Base-by-base conservation (phyloP, 2,797 vertebrate genomes). In the Syngnathus rostellatus region DNA sequence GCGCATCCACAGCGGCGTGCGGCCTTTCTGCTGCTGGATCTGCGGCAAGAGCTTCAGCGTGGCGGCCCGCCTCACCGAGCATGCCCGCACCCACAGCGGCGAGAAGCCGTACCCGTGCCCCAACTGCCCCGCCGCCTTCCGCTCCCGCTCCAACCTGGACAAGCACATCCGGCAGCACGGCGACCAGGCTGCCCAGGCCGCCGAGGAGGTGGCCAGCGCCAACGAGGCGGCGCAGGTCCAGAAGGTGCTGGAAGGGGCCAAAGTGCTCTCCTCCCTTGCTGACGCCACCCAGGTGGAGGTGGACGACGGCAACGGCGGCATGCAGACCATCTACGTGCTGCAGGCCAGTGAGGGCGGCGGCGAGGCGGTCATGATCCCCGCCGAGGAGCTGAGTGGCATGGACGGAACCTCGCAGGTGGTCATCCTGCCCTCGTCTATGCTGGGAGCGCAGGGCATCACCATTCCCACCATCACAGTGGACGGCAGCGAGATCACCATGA, bases 31-130 rank as follows among this genome's bases (percentile, higher is more conserved):
- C 64, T 97, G 94, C 69, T 93, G 93, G 77, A 92, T 95, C 25
- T 97, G 95, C 0, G 94, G 94, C 11, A 94, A 95, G 79, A 94
- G 92, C 57, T 97, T 97, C 78, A 92, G 93, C 9, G 94, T 95
- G 12, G 93, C 94, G 0, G 93, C 90, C 23, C 92, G 94, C 1
- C 85, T 97, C 66, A 93, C 93, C 0, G 94, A 97, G 69, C 94
- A 97, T n/a, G 93, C 93, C 38, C 93, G 94, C 48, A 94, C 94
- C 43, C 94, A 96, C 89, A 95, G 93, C 0, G 93, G 94, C 0
- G 94, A 97, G 72, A 92, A 93, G 66, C 94, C 94, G 0, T 95
- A 94, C 71, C 81, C 90, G 23, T 97, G 95, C 46, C 79, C 89
- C 0, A 91, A 86, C 61, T 92, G 91, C 77, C 65, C 85, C 0